Base-by-base conservation (phyloP, 2,113 vertebrate genomes). In the Psilopogon haemacephalus region DNA sequence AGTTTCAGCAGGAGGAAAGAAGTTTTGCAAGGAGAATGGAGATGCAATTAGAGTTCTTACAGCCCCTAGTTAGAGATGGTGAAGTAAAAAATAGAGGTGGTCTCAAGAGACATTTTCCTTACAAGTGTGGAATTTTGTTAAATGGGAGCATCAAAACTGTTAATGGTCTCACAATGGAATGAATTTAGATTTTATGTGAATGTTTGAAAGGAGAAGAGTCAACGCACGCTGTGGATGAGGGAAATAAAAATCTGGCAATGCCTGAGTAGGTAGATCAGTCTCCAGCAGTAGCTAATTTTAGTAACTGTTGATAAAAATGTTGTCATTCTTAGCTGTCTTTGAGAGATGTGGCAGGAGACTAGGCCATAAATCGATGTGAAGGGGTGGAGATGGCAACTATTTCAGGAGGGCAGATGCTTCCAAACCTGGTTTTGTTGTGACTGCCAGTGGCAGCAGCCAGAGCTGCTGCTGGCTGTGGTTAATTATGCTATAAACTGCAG, bases 191-290 rank as follows among this genome's bases (percentile, higher is more conserved):
- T 46, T 70, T 24, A 19, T 27, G 17, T 72, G 40, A 48, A 33
- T 70, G 73, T 54, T 46, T 63, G 24, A 48, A 84, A 80, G 37
- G 15, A 42, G 6, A 6, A 52, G 28, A 65, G 15, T 17, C 54
- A 26, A 52, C 27, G 24, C 7, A 19, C 7, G 28, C 28, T 8
- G 10, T 17, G 15, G 23, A 84, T n/a, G 7, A 58, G 14, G 14
- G 28, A 50, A 40, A 62, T 24, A 58, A 80, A 83, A 80, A 56
- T 30, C 4, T 55, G 37, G 63, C 4, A 56, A 42, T n/a, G 26
- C 6, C 24, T 0, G 0, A 37, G 20, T 4, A 48, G 6, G 28
- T 16, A 52, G 6, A 11, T 35, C 0, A 2, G 63, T 16, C n/a
- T 80, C 38, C 7, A 71, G 17, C 19, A 82, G 33, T 11, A 12